These are phyloP conservation scores for Stenodera caucasica DNA, from an alignment of 2,888 invertebrate genomes.

Conservation along the genomic window DNA sequence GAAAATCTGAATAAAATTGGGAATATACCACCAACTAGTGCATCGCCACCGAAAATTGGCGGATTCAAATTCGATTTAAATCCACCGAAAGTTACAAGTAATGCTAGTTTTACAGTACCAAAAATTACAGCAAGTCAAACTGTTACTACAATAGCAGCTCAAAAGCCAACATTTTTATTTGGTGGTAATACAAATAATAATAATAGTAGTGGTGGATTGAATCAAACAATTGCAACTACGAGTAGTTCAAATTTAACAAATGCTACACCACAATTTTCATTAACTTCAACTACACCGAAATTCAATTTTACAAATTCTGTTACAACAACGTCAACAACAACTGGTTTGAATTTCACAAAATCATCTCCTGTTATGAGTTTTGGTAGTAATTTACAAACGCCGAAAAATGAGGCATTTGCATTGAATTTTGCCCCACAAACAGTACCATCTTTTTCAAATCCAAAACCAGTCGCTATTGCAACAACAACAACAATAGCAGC, in stretches of 20 bases:
- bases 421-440: not conserved
- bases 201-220: not conserved
- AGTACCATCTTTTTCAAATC: not conserved
- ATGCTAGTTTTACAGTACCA: not conserved
- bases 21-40: conserved; percentile 1
- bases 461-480: not conserved
- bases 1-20: not conserved
- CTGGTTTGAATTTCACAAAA: conserved; percentile 1
- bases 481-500: not conserved
- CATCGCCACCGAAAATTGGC: conserved; percentile 10
- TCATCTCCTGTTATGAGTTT: not conserved
- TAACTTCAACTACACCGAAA: not conserved
- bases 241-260: not conserved
- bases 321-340: not conserved
- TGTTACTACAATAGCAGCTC: not conserved
- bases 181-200: not conserved
- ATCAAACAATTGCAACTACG: not conserved
- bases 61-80: conserved; percentile 21
- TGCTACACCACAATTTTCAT: not conserved
- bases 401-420: not conserved
- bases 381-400: not conserved
- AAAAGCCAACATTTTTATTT: not conserved
- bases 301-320: not conserved
- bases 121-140: not conserved
- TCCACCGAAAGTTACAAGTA: not conserved